Base-by-base conservation (phyloP, 2,888 invertebrate species). In the Ernsta delagoae region DNA sequence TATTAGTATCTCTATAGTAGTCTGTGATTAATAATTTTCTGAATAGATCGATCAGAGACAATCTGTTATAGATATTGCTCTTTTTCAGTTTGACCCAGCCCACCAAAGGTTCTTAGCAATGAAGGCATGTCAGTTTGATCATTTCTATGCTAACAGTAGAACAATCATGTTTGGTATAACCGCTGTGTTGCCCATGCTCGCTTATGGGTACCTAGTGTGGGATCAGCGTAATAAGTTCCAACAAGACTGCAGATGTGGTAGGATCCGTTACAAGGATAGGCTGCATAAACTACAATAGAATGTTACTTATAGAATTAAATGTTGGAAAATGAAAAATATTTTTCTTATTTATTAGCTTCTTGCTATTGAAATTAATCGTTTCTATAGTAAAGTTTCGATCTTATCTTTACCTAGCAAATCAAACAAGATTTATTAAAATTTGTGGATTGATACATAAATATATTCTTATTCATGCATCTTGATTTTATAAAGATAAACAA, bases 51-150 rank as follows among this genome's bases (percentile, higher is more conserved):
- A 1, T 16, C n/a, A n/a, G n/a, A n/a, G n/a, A n/a, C n/a, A 16
- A 16, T 16, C 16, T 16, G 16, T 16, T 16, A 16, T 16, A 16
- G 16, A 1, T 16, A 16, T 16, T 16, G 16, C 0, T 6, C 39
- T 16, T 39, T 56, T 69, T 59, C 89, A 98, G 98, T 96, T 97
- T 85, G 98, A 98, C 87, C 88, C 95, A 11, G 96, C 95, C 5
- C 75, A 97, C 0, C 95, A 96, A 78, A 94, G 97, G 31, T 97
- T 94, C 79, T 86, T 95, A 75, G 94, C 97, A 0, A 94, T 97
- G 95, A 95, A 95, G 79, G 90, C 89, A 0, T 94, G 92, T 7
- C 88, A 94, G 48, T 92, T 87, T 72, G 95, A 96, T 0, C 89
- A 95, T 77, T 97, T 97, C 81, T 94, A 93, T 75, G 95, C 96